Conservation (phyloP, 2,113 vertebrate species). For the Morone saxatilis region DNA sequence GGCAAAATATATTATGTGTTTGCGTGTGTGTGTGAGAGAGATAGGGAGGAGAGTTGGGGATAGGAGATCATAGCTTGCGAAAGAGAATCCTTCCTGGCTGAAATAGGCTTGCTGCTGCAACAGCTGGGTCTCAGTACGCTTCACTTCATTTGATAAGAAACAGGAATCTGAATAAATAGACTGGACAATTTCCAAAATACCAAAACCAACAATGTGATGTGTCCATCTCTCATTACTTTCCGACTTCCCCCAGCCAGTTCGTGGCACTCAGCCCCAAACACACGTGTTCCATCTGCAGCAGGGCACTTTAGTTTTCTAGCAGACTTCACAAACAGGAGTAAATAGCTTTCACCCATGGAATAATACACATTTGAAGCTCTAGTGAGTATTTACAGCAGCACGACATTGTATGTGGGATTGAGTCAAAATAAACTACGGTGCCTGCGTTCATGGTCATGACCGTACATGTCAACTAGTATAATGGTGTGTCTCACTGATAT, state of each 20-base stretch:
- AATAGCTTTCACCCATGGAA: not conserved
- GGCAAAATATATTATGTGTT: not conserved
- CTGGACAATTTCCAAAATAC: slow-evolving; percentile 9
- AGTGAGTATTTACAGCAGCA: not conserved
- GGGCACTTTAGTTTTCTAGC: not conserved
- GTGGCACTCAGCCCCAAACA: not conserved
- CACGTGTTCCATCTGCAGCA: not conserved
- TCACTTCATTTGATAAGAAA: slow-evolving; percentile 31
- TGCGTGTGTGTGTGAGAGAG: not conserved
- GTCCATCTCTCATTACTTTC: not conserved
- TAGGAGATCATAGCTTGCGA: slow-evolving; percentile 25
- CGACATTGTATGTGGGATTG: not conserved
- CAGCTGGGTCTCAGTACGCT: slow-evolving; percentile 47
- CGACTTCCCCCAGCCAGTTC: not conserved
- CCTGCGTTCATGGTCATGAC: not conserved
- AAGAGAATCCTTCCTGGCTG: slow-evolving; percentile 11
- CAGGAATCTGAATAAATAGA: slow-evolving; percentile 27
- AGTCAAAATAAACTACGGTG: not conserved
- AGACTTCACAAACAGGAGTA: not conserved
- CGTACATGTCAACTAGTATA: not conserved
- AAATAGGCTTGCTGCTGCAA: slow-evolving; percentile 30
- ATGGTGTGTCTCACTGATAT: too few relatives aligned
- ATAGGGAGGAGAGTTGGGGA: not conserved
- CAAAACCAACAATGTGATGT: not conserved
- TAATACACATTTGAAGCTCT: not conserved